Evolutionary conservation across 2,888 invertebrate species (phyloP).

Genomic region (Lasioglossum oenotherae): DNA sequence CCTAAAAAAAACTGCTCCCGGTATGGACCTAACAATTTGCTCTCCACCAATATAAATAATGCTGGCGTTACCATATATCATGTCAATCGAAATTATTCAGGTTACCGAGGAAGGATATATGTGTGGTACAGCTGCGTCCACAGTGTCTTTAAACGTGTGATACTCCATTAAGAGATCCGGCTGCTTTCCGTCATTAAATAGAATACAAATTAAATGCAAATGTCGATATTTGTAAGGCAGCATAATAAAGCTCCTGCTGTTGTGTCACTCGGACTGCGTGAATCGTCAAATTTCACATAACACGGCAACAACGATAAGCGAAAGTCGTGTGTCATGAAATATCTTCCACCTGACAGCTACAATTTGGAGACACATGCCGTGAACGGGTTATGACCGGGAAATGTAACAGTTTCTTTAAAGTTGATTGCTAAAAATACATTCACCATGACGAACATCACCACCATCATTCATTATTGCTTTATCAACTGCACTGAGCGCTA

Average conservation of each 20-base stretch:
- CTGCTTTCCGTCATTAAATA: neutral
- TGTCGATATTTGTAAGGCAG: neutral
- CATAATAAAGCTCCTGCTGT: neutral
- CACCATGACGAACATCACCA: neutral
- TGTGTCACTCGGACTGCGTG: neutral
- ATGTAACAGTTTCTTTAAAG: neutral
- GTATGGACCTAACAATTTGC: neutral
- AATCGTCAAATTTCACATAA: neutral
- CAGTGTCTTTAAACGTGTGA: neutral
- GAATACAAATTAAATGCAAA: neutral
- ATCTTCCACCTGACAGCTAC: slow-evolving; percentile 8
- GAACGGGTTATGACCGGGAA: neutral
- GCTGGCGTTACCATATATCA: too few species aligned
- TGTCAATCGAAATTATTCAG: neutral
- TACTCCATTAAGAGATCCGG: neutral
- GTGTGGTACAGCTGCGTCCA: neutral
- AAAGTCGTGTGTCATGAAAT: neutral
- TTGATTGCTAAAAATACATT: neutral
- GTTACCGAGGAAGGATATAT: neutral
- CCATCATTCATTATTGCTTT: neutral
- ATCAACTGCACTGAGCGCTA: neutral
- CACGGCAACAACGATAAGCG: neutral
- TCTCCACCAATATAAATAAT: neutral
- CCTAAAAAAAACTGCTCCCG: neutral
- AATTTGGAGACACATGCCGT: neutral